Evolutionary conservation across 2,113 vertebrate genomes (phyloP).

Genomic region (Phyllopteryx taeniolatus): DNA sequence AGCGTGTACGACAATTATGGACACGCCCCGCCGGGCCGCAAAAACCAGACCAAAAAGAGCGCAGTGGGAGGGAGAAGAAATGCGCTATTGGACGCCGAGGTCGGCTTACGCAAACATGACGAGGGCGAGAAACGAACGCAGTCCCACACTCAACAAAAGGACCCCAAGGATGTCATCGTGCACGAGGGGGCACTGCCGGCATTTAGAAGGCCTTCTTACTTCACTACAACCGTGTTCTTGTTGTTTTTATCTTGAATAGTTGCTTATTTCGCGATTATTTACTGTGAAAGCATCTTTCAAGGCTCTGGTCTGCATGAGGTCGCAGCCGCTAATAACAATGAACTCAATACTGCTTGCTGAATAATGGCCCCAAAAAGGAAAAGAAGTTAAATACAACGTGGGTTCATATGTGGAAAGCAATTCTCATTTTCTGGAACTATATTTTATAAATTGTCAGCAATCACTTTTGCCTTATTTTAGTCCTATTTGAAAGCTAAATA

Average conservation of each 20-base stretch:
- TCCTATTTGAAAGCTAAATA: not conserved
- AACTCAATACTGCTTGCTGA: not conserved
- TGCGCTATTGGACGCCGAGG: not conserved
- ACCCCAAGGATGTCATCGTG: too few relatives aligned
- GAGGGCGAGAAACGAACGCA: slow-evolving; percentile 3
- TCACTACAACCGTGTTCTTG: not conserved
- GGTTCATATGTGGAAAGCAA: not conserved
- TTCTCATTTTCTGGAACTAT: too few relatives aligned
- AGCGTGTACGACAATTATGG: slow-evolving; percentile 23
- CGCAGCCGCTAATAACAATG: not conserved
- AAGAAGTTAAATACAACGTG: too few relatives aligned
- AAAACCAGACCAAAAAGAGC: not conserved
- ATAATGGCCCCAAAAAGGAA: too few relatives aligned
- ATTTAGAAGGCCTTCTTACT: not conserved
- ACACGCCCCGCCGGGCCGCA: not conserved
- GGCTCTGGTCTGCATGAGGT: not conserved
- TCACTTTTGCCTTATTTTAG: not conserved
- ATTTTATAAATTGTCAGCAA: too few relatives aligned
- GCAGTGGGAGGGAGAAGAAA: not conserved
- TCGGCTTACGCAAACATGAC: not conserved
- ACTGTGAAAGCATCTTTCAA: not conserved
- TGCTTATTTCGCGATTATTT: not conserved
- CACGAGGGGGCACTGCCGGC: not conserved
- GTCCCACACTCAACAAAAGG: slow-evolving; percentile 2
- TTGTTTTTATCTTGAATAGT: not conserved